Percentiles rank a stretch among this genome's conserved stretches.
phyloP scores from a whole-genome alignment of 2,797 vertebrate species.

The Chelidonichthys spinosus region DNA sequence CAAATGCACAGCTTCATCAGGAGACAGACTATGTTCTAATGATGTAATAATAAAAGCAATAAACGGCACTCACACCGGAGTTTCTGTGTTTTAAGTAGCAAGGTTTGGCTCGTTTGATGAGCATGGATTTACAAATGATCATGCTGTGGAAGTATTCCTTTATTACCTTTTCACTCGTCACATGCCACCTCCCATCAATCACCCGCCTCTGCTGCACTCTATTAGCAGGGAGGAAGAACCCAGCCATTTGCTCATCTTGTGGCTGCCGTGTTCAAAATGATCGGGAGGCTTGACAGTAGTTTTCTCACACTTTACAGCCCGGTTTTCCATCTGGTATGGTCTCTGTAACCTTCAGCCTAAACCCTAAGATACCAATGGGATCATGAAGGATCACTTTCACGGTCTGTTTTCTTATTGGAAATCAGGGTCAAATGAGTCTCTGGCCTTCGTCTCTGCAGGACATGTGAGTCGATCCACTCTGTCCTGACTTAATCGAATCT shows the following conservation, averaged over 20 bases:
- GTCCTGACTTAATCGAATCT: constrained; percentile 14
- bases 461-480: not conserved
- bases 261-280: constrained; percentile 11
- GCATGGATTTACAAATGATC: not conserved
- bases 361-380: constrained; percentile 36
- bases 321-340: constrained; percentile 19
- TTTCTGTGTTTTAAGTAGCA: too few species aligned
- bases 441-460: constrained; percentile 32
- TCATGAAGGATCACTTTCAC: constrained; percentile 48
- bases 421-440: constrained; percentile 50
- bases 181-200: constrained; percentile 26
- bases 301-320: constrained; percentile 6
- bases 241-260: constrained; percentile 16
- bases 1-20: too few species aligned
- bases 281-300: constrained; percentile 4
- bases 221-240: constrained; percentile 7
- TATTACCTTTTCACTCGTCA: constrained; percentile 25
- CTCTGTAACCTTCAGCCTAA: constrained; percentile 39
- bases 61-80: too few species aligned
- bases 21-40: too few species aligned
- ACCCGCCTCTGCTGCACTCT: constrained; percentile 16
- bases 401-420: constrained; percentile 44
- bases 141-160: not conserved
- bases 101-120: not conserved
- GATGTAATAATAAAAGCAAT: too few species aligned